phyloP scores from a whole-genome alignment of 2,888 invertebrate genomes.

The Leucania comma region DNA sequence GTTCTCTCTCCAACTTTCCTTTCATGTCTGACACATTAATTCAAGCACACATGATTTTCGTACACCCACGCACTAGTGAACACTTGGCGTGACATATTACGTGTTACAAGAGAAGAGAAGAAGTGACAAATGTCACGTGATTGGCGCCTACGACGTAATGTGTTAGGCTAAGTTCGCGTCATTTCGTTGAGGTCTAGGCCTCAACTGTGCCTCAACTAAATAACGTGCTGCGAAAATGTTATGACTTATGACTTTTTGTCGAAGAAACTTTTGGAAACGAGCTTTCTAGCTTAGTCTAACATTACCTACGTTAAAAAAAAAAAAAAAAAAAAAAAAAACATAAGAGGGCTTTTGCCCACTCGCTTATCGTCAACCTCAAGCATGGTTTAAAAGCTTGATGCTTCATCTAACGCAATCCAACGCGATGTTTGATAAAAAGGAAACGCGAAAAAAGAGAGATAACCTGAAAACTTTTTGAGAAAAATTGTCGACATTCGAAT shows the following conservation, averaged over 20 bases:
- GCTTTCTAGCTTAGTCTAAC: neutral
- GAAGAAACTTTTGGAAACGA: neutral
- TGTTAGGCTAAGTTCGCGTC: constrained; percentile 21
- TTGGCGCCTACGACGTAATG: constrained; percentile 2
- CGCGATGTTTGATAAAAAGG: too few relatives aligned
- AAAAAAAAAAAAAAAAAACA: too few relatives aligned
- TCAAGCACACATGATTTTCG: constrained; percentile 17
- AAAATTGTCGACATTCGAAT: too few relatives aligned
- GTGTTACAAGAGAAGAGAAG: constrained; percentile 1
- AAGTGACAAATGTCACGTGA: constrained; percentile 36
- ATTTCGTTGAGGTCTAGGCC: neutral
- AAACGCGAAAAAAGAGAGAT: too few relatives aligned
- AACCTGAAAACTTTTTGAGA: too few relatives aligned
- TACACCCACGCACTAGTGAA: constrained; percentile 13
- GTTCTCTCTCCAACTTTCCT: constrained; percentile 21
- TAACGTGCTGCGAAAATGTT: neutral
- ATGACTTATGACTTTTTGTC: neutral
- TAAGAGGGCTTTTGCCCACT: too few relatives aligned
- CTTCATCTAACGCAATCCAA: too few relatives aligned
- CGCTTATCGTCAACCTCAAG: too few relatives aligned
- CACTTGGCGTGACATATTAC: constrained; percentile 27
- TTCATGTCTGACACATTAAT: constrained; percentile 16
- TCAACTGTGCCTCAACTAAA: too few relatives aligned
- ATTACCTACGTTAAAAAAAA: too few relatives aligned
- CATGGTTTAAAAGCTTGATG: too few relatives aligned